A percentile compares a stretch with the other conserved stretches of the same genome.
Conservation (phyloP, 2,113 vertebrate species). For the Eclectus roratus region DNA sequence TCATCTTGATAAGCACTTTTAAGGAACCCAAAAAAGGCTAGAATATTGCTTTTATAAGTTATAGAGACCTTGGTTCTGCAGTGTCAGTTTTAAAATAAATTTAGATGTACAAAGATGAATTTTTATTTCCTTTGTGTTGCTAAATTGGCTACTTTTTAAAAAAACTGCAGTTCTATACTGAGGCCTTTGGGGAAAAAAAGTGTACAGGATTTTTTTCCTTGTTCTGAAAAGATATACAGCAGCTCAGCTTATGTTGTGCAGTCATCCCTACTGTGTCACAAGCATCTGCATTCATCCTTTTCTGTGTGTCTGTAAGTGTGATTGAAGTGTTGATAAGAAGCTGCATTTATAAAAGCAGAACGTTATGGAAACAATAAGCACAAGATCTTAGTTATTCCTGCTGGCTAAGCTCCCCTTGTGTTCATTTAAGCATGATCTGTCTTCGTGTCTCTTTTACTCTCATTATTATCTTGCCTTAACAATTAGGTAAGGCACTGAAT, state of each 20-base stretch:
- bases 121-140: conserved; percentile 69
- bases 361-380: conserved; percentile 10
- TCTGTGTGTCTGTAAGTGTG: background rate
- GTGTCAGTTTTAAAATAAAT: conserved; percentile 72
- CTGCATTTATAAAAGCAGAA: conserved; percentile 29
- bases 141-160: conserved; percentile 57
- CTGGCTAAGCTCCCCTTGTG: conserved; percentile 43
- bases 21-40: conserved; percentile 70
- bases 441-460: conserved; percentile 30
- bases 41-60: conserved; percentile 68
- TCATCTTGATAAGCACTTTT: conserved; percentile 84
- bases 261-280: background rate
- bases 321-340: conserved; percentile 34
- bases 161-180: background rate
- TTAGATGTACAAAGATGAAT: conserved; percentile 72
- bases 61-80: conserved; percentile 51
- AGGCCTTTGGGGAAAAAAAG: background rate
- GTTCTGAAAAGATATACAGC: background rate
- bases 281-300: background rate
- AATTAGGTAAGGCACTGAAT: background rate
- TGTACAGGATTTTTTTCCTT: background rate
- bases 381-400: conserved; percentile 28
- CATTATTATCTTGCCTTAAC: conserved; percentile 27
- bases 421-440: conserved; percentile 50
- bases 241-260: background rate